Evolutionary conservation across 2,888 invertebrate species (phyloP).

Genomic region (Yponomeuta malinellus): DNA sequence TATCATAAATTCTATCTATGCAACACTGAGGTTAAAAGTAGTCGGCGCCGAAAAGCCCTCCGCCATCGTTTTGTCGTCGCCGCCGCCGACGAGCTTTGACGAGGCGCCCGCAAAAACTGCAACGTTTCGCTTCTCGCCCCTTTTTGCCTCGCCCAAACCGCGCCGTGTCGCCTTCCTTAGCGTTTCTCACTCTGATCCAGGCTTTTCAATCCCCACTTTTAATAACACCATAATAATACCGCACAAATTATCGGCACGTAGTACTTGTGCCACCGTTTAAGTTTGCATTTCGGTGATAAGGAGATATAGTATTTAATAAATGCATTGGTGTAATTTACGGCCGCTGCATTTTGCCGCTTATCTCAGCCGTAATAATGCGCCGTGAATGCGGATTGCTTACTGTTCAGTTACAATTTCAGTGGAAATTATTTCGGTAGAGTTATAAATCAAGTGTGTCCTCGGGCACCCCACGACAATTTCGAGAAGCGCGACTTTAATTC

Average conservation of each 20-base stretch:
- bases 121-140: constrained; percentile 38
- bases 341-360: constrained; percentile 35
- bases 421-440: constrained; percentile 41
- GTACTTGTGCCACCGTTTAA: not conserved
- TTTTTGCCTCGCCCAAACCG: constrained; percentile 12
- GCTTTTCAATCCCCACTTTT: constrained; percentile 11
- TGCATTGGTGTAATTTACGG: constrained; percentile 29
- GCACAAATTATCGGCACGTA: not conserved
- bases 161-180: constrained; percentile 7
- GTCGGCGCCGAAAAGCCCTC: not conserved
- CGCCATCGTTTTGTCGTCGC: not conserved
- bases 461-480: constrained; percentile 52
- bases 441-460: constrained; percentile 54
- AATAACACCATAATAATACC: constrained; percentile 10
- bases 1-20: no score
- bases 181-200: not conserved
- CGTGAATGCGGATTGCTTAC: constrained; percentile 41
- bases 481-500: constrained; percentile 60
- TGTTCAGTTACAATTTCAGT: constrained; percentile 40
- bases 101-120: constrained; percentile 57
- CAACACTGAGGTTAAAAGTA: no score
- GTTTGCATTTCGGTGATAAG: not conserved
- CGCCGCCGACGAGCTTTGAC: constrained; percentile 49
- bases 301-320: constrained; percentile 19
- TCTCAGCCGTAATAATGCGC: constrained; percentile 38